These are phyloP conservation scores for Saturnia pavonia DNA, from an alignment of 2,888 invertebrate species.

Conservation along the genomic window DNA sequence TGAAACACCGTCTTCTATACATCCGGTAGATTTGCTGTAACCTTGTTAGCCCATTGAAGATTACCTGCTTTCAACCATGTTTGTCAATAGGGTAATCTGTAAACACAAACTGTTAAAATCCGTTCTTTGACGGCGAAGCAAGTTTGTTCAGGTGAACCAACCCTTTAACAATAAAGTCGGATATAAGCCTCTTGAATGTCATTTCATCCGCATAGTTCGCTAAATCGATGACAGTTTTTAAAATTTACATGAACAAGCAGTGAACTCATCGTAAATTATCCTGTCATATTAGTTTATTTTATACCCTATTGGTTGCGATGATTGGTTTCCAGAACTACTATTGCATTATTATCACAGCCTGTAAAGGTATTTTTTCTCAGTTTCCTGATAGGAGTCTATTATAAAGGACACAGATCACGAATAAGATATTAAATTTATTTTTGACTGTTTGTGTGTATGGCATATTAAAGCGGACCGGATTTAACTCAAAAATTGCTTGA, in stretches of 20 bases:
- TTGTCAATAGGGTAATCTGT: constrained; percentile 74
- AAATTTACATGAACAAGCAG: constrained; percentile 34
- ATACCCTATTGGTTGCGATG: not conserved
- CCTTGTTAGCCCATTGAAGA: constrained; percentile 57
- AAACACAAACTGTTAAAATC: constrained; percentile 79
- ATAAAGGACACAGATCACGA: no score
- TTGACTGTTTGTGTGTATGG: no score
- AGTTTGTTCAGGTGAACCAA: constrained; percentile 71
- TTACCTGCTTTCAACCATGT: constrained; percentile 73
- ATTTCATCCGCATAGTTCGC: constrained; percentile 38
- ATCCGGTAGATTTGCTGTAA: constrained; percentile 49
- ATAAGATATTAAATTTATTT: no score
- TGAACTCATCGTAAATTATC: constrained; percentile 25
- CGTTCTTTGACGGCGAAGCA: constrained; percentile 63
- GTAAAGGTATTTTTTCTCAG: no score
- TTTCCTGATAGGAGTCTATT: no score
- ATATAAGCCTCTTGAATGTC: constrained; percentile 57
- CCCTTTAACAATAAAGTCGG: constrained; percentile 53
- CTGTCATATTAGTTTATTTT: constrained; percentile 19
- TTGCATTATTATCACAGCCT: not conserved
- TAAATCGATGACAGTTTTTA: constrained; percentile 42
- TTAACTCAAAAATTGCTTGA: no score
- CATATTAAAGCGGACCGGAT: no score
- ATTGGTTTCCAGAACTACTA: not conserved
- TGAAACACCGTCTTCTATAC: constrained; percentile 39